These are phyloP conservation scores for Gambelia wislizenii DNA, from an alignment of 2,797 vertebrate genomes.

Conservation along the genomic window DNA sequence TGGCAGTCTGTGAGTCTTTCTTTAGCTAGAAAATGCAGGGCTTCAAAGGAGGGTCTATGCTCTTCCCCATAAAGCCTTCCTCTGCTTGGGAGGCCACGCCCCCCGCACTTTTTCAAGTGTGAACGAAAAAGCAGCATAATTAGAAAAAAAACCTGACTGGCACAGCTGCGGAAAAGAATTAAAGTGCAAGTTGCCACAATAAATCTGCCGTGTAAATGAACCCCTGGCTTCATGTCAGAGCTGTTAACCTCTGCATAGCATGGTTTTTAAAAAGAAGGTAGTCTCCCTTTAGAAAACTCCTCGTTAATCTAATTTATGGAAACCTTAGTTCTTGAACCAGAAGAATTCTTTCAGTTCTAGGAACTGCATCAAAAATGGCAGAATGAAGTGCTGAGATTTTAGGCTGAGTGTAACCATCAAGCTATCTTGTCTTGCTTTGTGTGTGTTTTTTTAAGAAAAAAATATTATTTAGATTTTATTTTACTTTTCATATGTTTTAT, in stretches of 20 bases:
- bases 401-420: neutral
- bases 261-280: conserved; percentile 73
- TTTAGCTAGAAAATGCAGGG: too few relatives aligned
- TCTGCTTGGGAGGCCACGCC: too few relatives aligned
- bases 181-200: too few relatives aligned
- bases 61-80: too few relatives aligned
- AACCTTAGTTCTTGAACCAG: conserved; percentile 61
- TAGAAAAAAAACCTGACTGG: too few relatives aligned
- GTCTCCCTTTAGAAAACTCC: conserved; percentile 71
- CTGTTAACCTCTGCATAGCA: conserved; percentile 80
- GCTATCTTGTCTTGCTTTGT: neutral
- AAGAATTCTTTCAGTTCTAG: conserved; percentile 55
- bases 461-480: neutral
- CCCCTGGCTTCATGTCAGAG: conserved; percentile 78
- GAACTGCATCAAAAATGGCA: conserved; percentile 60
- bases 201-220: too few relatives aligned
- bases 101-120: too few relatives aligned
- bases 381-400: conserved; percentile 51
- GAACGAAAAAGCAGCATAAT: too few relatives aligned
- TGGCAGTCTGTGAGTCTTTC: too few relatives aligned
- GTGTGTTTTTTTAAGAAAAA: neutral
- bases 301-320: conserved; percentile 78
- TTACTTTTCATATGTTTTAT: neutral
- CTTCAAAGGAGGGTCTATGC: too few relatives aligned
- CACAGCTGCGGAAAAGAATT: too few relatives aligned